phyloP scores from a whole-genome alignment of 2,113 vertebrate species.

The Parus major region DNA sequence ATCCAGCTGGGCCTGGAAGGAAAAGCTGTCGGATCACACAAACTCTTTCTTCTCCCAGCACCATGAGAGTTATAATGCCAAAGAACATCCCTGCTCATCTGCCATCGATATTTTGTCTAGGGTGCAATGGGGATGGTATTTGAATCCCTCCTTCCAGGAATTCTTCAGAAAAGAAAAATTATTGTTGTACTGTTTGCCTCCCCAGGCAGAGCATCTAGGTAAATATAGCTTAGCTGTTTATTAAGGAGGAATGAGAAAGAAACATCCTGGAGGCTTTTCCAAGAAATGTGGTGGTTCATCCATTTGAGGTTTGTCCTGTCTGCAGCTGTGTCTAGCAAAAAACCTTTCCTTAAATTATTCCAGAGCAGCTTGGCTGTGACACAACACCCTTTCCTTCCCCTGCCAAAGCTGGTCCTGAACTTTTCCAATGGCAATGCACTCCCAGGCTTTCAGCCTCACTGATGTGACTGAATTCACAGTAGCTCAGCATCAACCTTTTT shows the following conservation, averaged over 20 bases:
- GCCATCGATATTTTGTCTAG: background rate
- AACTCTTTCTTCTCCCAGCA: background rate
- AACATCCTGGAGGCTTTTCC: background rate
- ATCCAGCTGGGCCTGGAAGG: background rate
- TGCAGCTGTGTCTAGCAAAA: rapidly evolving
- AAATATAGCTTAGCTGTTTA: background rate
- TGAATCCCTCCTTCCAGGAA: background rate
- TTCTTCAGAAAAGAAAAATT: background rate
- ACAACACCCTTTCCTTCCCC: background rate
- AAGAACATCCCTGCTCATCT: background rate
- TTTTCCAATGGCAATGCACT: background rate
- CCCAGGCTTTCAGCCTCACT: background rate
- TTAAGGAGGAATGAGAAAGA: background rate
- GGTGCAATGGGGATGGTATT: background rate
- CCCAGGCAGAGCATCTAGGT: background rate
- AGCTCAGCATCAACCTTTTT: background rate
- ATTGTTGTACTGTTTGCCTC: background rate
- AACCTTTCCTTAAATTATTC: background rate
- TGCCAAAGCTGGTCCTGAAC: background rate
- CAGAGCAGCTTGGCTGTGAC: background rate
- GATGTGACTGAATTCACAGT: background rate
- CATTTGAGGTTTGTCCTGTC: background rate
- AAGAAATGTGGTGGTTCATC: background rate
- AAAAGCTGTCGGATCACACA: background rate
- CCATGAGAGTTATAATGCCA: no score